Conservation (phyloP, 2,888 invertebrate genomes). For the Dermolepida albohirtum region DNA sequence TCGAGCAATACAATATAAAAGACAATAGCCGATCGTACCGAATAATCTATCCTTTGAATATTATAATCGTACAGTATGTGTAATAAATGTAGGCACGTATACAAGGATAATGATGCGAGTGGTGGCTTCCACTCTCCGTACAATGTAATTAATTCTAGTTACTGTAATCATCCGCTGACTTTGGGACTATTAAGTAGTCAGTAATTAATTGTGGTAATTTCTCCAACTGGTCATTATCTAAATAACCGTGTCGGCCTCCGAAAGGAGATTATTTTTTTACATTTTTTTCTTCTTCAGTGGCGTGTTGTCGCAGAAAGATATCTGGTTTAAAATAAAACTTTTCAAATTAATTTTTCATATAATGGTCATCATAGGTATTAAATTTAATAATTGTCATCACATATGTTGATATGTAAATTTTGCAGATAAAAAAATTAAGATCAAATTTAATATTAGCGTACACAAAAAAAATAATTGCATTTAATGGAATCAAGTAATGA, state of each 20-base stretch:
- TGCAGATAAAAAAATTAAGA: too few species aligned
- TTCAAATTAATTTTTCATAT: too few species aligned
- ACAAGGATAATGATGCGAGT: conserved; percentile 28
- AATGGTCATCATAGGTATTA: too few species aligned
- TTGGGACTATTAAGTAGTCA: conserved; percentile 38
- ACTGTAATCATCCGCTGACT: conserved; percentile 39
- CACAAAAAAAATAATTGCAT: too few species aligned
- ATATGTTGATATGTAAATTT: too few species aligned
- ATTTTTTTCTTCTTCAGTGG: conserved; percentile 13
- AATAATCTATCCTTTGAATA: conserved; percentile 9
- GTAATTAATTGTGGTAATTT: conserved; percentile 43
- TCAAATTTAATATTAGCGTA: too few species aligned
- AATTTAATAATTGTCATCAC: too few species aligned
- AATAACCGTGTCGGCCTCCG: conserved; percentile 39
- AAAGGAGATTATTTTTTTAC: conserved; percentile 37
- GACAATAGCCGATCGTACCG: too few species aligned
- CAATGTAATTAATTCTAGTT: conserved; percentile 42
- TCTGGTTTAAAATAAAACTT: too few species aligned
- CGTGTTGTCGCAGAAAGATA: not conserved
- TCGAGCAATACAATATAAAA: too few species aligned
- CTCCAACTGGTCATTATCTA: conserved; percentile 38
- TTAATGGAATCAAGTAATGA: too few species aligned
- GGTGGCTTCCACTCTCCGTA: conserved; percentile 13
- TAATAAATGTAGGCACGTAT: conserved; percentile 29
- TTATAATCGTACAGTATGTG: conserved; percentile 29